These are phyloP conservation scores for Ceriagrion tenellum DNA, from an alignment of 2,888 invertebrate genomes.

Conservation along the genomic window DNA sequence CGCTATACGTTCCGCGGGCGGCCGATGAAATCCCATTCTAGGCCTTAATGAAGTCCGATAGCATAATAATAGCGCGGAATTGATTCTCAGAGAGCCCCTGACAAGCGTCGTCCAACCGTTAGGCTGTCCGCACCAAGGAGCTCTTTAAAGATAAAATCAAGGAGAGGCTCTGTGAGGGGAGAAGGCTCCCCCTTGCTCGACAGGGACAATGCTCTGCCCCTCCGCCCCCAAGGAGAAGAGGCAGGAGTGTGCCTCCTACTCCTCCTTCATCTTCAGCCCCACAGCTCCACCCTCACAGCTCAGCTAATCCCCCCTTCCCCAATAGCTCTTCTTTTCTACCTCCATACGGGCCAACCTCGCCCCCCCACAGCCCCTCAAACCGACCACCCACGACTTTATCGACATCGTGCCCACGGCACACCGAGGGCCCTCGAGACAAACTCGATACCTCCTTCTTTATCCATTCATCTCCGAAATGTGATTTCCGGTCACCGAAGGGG, in stretches of 20 bases:
- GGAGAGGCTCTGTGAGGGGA: neutral
- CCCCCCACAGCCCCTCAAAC: neutral
- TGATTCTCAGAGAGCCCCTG: neutral
- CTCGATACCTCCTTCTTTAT: conserved; percentile 9
- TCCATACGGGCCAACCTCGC: too few relatives aligned
- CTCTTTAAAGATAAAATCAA: conserved; percentile 28
- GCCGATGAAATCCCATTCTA: conserved; percentile 20
- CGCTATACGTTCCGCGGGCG: neutral
- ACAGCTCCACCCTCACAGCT: neutral
- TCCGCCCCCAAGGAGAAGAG: neutral
- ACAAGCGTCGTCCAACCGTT: conserved; percentile 28
- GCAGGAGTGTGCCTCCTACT: neutral
- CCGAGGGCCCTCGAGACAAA: neutral
- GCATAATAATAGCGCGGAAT: neutral
- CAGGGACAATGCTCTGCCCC: too few relatives aligned
- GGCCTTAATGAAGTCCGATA: conserved; percentile 3
- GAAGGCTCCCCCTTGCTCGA: neutral
- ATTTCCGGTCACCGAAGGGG: conserved; percentile 10
- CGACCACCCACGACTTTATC: neutral
- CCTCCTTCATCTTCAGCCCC: neutral
- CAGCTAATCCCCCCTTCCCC: neutral
- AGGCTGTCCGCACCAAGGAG: neutral
- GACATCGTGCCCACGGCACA: conserved; percentile 7
- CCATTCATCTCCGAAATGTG: conserved; percentile 25
- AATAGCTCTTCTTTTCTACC: too few relatives aligned